A percentile compares a stretch with the other conserved stretches of the same genome.
phyloP scores from a whole-genome alignment of 2,797 vertebrate species.

The Sebastes aleutianus region DNA sequence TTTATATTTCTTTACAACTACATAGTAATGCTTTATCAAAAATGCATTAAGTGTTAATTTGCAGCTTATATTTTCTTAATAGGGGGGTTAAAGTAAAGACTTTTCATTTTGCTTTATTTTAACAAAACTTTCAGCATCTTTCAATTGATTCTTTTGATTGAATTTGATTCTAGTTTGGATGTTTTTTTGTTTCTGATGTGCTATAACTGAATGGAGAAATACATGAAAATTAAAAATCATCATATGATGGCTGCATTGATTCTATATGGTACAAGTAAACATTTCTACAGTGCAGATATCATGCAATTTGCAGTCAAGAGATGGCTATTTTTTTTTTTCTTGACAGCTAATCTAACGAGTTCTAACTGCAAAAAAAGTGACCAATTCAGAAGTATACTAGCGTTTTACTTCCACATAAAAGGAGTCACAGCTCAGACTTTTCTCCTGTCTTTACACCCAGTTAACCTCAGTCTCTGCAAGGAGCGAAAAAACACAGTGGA shows the following conservation, averaged over 20 bases:
- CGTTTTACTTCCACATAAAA: not conserved
- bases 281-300: not conserved
- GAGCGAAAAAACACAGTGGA: not conserved
- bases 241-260: not conserved
- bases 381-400: not conserved
- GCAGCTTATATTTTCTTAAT: not conserved
- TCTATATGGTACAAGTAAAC: not conserved
- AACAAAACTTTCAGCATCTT: not conserved
- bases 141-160: not conserved
- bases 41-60: not conserved
- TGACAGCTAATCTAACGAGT: not conserved
- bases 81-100: not conserved
- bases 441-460: slow-evolving; percentile 15
- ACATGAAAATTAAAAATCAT: not conserved
- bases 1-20: not conserved
- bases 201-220: not conserved
- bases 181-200: not conserved
- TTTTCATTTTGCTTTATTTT: not conserved
- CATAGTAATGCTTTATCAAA: not conserved
- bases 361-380: not conserved
- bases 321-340: not conserved
- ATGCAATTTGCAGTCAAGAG: not conserved
- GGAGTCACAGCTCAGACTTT: not conserved
- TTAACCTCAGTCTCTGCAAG: slow-evolving; percentile 20
- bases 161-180: not conserved